Evolutionary conservation across 2,113 vertebrate species (phyloP).

Genomic region (Trematocara variabile): DNA sequence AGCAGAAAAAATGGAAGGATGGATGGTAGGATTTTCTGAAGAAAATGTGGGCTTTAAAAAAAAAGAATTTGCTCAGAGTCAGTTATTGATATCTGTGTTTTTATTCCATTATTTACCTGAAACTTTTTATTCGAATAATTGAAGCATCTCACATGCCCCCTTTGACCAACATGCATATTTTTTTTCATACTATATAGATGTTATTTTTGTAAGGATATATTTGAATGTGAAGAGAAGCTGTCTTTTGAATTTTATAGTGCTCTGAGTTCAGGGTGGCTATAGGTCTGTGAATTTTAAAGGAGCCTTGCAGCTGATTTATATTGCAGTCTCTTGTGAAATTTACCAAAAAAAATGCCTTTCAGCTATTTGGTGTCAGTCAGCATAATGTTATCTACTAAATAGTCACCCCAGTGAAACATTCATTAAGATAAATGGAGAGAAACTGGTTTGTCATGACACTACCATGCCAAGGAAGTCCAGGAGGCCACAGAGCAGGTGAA

Average conservation of each 20-base stretch:
- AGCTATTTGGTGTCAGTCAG: background rate
- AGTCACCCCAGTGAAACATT: background rate
- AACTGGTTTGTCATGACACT: background rate
- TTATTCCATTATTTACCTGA: background rate
- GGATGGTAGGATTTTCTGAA: background rate
- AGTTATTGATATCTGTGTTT: background rate
- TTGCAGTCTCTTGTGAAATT: conserved; percentile 29
- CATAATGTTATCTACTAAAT: background rate
- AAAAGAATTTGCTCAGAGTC: background rate
- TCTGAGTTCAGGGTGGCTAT: background rate
- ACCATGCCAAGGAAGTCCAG: background rate
- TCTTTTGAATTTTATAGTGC: background rate
- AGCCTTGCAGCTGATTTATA: conserved; percentile 30
- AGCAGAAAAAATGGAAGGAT: background rate
- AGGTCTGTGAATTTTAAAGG: background rate
- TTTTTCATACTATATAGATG: background rate
- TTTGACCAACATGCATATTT: background rate
- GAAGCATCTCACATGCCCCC: background rate
- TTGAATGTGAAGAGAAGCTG: background rate
- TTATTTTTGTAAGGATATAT: background rate
- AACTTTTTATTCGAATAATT: background rate
- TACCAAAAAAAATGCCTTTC: background rate
- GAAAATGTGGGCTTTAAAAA: background rate
- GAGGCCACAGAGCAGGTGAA: background rate
- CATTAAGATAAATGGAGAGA: background rate